phyloP scores from a whole-genome alignment of 2,888 invertebrate genomes.

The Vesta saturnalis region DNA sequence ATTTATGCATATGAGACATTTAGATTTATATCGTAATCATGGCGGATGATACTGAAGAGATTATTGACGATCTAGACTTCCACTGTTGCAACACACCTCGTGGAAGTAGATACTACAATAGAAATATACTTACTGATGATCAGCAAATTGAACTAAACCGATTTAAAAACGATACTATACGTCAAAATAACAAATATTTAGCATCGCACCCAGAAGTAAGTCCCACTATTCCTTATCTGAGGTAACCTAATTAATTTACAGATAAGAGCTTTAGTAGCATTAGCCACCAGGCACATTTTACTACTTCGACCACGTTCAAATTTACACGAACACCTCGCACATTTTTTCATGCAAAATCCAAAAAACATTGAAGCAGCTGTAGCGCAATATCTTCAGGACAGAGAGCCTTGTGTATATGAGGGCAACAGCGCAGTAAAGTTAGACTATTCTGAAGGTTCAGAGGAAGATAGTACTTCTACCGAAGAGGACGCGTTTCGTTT shows the following conservation, averaged over 20 bases:
- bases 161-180: constrained; percentile 49
- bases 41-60: constrained; percentile 50
- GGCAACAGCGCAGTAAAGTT: constrained; percentile 31
- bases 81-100: constrained; percentile 54
- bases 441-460: too few relatives aligned
- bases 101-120: constrained; percentile 52
- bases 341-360: constrained; percentile 48
- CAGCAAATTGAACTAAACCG: constrained; percentile 53
- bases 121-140: constrained; percentile 48
- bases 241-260: constrained; percentile 26
- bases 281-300: constrained; percentile 49
- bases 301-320: constrained; percentile 48
- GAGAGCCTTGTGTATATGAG: constrained; percentile 31
- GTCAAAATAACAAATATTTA: constrained; percentile 55
- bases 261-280: constrained; percentile 51
- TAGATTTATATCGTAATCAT: constrained; percentile 40
- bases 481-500: too few relatives aligned
- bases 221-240: neutral
- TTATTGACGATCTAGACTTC: constrained; percentile 47
- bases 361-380: constrained; percentile 48
- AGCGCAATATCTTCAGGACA: constrained; percentile 39
- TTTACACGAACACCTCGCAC: constrained; percentile 47
- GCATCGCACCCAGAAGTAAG: constrained; percentile 56
- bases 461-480: too few relatives aligned
- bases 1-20: neutral